Base-by-base conservation (phyloP, 2,113 vertebrate species). In the Hippoglossus stenolepis region DNA sequence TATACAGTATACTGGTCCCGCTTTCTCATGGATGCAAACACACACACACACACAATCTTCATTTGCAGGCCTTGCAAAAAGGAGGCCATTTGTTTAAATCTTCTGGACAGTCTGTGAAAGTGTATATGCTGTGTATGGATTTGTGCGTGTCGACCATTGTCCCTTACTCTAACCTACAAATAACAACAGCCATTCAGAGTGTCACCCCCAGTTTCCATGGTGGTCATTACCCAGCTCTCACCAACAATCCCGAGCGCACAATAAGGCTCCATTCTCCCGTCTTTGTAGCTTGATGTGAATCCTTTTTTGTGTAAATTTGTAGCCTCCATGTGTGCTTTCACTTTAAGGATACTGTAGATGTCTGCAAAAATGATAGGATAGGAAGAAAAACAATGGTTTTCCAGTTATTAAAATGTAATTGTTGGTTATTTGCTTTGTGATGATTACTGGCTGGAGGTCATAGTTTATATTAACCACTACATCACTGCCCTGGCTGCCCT, bases 31-130 rank as follows among this genome's bases (percentile, higher is more conserved):
- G 15, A 77, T 24, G 18, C 73, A 84, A 57, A 86, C 75, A 66
- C 70, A 76, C 64, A 86, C 57, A 60, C 17, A 12, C 26, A 24
- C 43, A 66, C 70, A 76, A 31, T 31, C 51, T 59, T 86, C 74
- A 82, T 74, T 83, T 83, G 64, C 65, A 84, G 24, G 63, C 51
- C 73, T 83, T 73, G 65, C 64, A 81, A 75, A 53, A 85, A 71
- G 24, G 61, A 80, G 57, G 77, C 70, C 54, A 85, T 87, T 87
- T 77, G 78, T 92, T 87, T 78, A 82, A 85, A 89, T 85, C 53
- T 84, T 63, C 45, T 45, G 1, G 28, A 13, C 31, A 66, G 60
- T 70, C 28, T 65, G 47, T 77, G 35, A 66, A 58, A 23, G 21
- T 38, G 53, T 61, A 47, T 40, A 60, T 31, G 57, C 21, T 73